phyloP scores from a whole-genome alignment of 2,113 vertebrate species.

The Lamprotornis superbus region DNA sequence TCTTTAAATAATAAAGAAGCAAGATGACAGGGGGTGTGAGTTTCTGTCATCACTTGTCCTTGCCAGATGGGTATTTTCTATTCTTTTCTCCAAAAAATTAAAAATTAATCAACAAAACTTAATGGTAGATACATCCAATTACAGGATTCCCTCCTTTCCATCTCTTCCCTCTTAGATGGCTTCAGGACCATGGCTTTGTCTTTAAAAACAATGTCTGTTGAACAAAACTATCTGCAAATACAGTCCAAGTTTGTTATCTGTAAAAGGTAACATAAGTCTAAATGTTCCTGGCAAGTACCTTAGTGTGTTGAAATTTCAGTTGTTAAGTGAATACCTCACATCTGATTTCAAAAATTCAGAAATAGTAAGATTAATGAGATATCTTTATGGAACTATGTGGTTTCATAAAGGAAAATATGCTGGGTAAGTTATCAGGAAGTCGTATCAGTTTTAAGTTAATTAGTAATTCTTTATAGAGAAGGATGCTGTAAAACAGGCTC shows the following conservation, averaged over 20 bases:
- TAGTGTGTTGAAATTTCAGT: background rate
- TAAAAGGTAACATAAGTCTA: background rate
- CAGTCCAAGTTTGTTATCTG: background rate
- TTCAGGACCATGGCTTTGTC: background rate
- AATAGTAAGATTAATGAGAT: background rate
- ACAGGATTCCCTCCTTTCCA: background rate
- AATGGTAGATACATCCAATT: background rate
- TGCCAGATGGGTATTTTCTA: background rate
- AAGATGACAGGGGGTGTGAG: background rate
- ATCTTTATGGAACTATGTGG: background rate
- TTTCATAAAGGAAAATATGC: background rate
- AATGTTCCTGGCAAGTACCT: background rate
- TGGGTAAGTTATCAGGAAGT: background rate
- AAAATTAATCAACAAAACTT: background rate
- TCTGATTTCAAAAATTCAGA: background rate
- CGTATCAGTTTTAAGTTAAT: conserved; percentile 19
- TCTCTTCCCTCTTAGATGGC: background rate
- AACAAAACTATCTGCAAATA: background rate
- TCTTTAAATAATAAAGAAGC: background rate
- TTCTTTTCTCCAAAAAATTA: background rate
- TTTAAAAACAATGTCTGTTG: background rate
- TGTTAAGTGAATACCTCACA: background rate
- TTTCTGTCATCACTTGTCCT: background rate
- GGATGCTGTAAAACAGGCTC: conserved; percentile 40
- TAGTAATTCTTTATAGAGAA: conserved; percentile 35